Evolutionary conservation across 1,140 invertebrate species (phyloP).

Genomic region (Schlechtendalia chinensis): DNA sequence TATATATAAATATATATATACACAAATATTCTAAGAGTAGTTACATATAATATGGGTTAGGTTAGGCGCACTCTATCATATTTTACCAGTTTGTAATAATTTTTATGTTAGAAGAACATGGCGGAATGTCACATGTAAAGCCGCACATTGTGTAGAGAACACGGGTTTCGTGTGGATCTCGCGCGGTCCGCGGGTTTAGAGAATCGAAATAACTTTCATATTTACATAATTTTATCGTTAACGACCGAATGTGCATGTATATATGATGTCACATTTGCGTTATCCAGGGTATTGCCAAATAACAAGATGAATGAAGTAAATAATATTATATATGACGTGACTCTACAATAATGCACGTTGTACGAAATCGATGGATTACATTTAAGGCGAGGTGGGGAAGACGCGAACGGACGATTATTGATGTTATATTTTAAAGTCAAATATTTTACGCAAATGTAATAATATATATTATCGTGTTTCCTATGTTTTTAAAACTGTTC

Average conservation of each 20-base stretch:
- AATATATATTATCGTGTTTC: too few species aligned
- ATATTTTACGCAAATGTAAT: too few species aligned
- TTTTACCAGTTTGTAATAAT: neutral
- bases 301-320: slow-evolving; percentile 3
- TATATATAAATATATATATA: neutral
- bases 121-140: neutral
- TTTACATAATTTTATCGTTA: slow-evolving; percentile 24
- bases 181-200: too few species aligned
- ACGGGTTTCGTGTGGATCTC: neutral
- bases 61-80: neutral
- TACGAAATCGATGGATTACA: neutral
- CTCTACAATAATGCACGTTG: neutral
- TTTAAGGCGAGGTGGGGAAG: too few species aligned
- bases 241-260: neutral
- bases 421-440: too few species aligned
- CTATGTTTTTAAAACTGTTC: too few species aligned
- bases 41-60: neutral
- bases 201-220: slow-evolving; percentile 5
- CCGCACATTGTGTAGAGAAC: neutral
- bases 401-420: too few species aligned
- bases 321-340: neutral
- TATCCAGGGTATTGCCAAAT: neutral
- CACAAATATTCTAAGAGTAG: too few species aligned
- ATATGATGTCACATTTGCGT: neutral
- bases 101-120: neutral